Evolutionary conservation across 1,140 invertebrate genomes (phyloP), one percentile per base, ranked within the genome.

Genomic region (Drosophila littoralis): DNA sequence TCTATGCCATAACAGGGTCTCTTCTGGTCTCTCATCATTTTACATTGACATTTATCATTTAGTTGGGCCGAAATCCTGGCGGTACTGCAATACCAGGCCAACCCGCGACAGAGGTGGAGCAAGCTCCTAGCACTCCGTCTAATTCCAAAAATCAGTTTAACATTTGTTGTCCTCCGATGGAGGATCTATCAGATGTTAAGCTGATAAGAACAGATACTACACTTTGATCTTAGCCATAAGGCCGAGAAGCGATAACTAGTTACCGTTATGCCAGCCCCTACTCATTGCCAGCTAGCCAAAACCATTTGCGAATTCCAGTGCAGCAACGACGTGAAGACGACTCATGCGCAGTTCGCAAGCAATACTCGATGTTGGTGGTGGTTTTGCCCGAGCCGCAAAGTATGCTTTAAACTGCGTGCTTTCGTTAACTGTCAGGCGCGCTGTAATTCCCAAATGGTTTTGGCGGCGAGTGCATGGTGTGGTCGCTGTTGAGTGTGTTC

Each of bases 141-240:
- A 5, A 12, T 54, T 54, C 51, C 51, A 54, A 54, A 54, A 54
- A 54, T 54, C 51, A 54, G 51, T 54, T 54, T 54, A 94, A 94
- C 93, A 94, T 93, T 93, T 93, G 92, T 79, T 83, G 93, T 91
- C 90, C 89, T 92, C 90, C 93, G 75, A 93, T 94, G 92, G 91
- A 89, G 89, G 90, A 92, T 92, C 93, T 94, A 94, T 93, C 94
- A 94, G 93, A 94, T 94, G 93, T 94, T 94, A 94, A 94, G 93
- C 93, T 94, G 93, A 94, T 94, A 94, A 94, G 93, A 94, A 94
- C 93, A 94, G 93, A 94, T 92, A 93, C 91, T 93, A 93, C 91
- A 93, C 92, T 93, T 93, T 93, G 92, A 93, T 93, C 92, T 93
- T 92, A 93, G 92, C 92, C 92, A 75, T 81, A 92, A 89, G 92